Conservation (phyloP, 2,888 invertebrate species). For the Eudasyphora cyanicolor region DNA sequence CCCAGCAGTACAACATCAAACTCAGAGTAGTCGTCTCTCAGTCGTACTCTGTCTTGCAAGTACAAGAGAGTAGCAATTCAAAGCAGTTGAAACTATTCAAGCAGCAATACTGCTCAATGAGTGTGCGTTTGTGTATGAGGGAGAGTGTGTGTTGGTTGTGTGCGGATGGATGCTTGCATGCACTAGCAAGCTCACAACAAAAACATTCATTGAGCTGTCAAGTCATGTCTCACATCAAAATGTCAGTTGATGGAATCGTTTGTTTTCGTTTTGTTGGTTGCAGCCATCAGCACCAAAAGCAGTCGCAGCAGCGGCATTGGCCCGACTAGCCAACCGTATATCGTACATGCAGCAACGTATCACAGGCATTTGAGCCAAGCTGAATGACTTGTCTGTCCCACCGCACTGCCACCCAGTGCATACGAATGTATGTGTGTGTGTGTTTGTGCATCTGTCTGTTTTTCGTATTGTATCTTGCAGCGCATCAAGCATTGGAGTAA, state of each 20-base stretch:
- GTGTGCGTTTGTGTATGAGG: too few species aligned
- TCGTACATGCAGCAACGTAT: slow-evolving; percentile 6
- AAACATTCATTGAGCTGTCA: slow-evolving; percentile 74
- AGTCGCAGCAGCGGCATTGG: not conserved
- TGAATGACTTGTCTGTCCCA: not conserved
- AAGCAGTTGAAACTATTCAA: not conserved
- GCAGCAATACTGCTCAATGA: not conserved
- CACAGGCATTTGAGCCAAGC: slow-evolving; percentile 21
- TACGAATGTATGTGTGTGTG: not conserved
- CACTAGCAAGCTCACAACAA: too few species aligned
- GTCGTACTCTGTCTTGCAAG: slow-evolving; percentile 33
- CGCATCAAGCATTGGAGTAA: slow-evolving; percentile 30
- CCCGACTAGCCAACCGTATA: slow-evolving; percentile 1
- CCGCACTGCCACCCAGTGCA: not conserved
- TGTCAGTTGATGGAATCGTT: slow-evolving; percentile 66
- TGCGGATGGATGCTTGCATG: slow-evolving; percentile 38
- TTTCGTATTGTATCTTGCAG: slow-evolving; percentile 16
- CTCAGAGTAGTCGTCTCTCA: slow-evolving; percentile 23
- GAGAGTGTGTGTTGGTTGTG: slow-evolving; percentile 12
- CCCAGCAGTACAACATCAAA: slow-evolving; percentile 18
- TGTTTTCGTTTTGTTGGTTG: slow-evolving; percentile 26
- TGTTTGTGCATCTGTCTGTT: not conserved
- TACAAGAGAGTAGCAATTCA: not conserved
- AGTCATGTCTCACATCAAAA: slow-evolving; percentile 63
- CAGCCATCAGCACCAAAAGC: slow-evolving; percentile 11